These are phyloP conservation scores for Malthinus flaveolus DNA, from an alignment of 2,888 invertebrate genomes.

Conservation along the genomic window DNA sequence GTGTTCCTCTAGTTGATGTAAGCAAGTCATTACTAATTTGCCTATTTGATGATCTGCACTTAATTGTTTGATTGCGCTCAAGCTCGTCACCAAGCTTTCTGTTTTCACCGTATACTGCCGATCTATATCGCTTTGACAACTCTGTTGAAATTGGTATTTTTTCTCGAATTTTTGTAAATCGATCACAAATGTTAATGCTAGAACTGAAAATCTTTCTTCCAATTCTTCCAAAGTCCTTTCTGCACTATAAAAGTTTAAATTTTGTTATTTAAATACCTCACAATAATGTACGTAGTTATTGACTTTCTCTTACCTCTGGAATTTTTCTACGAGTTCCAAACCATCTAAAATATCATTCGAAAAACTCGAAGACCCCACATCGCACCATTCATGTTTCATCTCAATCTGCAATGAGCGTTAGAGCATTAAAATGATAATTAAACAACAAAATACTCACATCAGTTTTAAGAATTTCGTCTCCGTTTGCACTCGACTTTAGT, in stretches of 20 bases:
- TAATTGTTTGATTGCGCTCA: neutral
- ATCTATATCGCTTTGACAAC: conserved; percentile 4
- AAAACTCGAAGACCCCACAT: conserved; percentile 1
- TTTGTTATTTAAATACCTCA: neutral
- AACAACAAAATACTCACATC: too few species aligned
- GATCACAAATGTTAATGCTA: conserved; percentile 25
- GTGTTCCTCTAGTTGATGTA: conserved; percentile 12
- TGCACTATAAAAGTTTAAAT: conserved; percentile 9
- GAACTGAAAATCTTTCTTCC: conserved; percentile 24
- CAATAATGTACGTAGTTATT: neutral
- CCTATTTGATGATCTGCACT: neutral
- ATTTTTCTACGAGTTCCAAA: neutral
- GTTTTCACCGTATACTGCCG: neutral
- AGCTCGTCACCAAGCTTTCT: neutral
- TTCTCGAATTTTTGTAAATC: conserved; percentile 18
- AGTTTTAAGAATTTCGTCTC: too few species aligned
- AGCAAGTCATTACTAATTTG: neutral
- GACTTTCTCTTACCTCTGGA: neutral
- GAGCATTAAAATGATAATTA: too few species aligned
- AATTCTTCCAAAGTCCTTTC: conserved; percentile 17
- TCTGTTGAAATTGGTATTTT: conserved; percentile 15
- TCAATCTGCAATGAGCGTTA: neutral
- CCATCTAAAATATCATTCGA: conserved; percentile 2
- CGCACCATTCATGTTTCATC: neutral
- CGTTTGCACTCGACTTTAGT: neutral